Conservation (phyloP, 30 jellyfish, hydroid and myxozoan genomes). For the Chrysaora quinquecirrha region DNA sequence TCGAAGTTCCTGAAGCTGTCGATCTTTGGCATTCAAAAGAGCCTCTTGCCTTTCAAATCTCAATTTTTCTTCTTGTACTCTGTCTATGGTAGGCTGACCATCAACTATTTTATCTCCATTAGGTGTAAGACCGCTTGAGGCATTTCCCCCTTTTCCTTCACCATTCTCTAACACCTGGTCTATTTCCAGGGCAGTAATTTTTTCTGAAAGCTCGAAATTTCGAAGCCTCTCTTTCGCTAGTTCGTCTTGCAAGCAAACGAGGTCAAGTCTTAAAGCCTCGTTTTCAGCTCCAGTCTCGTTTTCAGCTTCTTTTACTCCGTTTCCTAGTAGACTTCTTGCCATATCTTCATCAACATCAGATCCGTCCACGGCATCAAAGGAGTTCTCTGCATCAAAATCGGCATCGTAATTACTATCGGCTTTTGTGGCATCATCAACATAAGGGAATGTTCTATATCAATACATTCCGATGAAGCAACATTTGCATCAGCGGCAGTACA, state of each 20-base stretch:
- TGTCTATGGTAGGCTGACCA: too few relatives aligned
- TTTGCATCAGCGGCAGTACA: too few relatives aligned
- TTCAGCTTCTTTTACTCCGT: background rate
- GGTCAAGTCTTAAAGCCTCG: background rate
- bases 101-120: too few relatives aligned
- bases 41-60: background rate
- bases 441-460: too few relatives aligned
- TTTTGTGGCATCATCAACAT: background rate
- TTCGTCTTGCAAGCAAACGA: background rate
- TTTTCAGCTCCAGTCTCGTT: background rate
- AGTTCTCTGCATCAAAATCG: background rate
- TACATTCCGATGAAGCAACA: too few relatives aligned
- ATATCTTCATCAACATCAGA: background rate
- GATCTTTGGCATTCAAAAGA: constrained; percentile 10
- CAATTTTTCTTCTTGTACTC: background rate
- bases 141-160: background rate
- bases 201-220: constrained; percentile 1
- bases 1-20: constrained; percentile 6
- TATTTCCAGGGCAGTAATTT: background rate
- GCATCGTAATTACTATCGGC: too few relatives aligned
- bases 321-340: background rate
- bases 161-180: background rate
- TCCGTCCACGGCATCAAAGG: background rate
- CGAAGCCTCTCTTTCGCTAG: background rate
- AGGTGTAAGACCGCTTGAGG: too few relatives aligned